Evolutionary conservation across 2,113 vertebrate species (phyloP), one percentile per base, ranked within the genome.

Genomic region (Herpailurus yagouaroundi): DNA sequence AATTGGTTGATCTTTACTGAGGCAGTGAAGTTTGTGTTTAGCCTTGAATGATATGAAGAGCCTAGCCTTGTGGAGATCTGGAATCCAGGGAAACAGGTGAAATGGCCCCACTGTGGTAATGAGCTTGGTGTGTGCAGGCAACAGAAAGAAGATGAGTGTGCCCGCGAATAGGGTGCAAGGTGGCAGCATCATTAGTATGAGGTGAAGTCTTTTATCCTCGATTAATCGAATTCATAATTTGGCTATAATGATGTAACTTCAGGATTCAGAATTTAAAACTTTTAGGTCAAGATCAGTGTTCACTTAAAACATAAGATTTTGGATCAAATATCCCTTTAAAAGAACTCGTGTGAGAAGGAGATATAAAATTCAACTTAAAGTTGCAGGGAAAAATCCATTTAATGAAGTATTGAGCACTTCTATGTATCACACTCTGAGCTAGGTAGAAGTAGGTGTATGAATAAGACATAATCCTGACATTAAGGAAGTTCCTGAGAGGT

Each of bases 261-360:
- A 55, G 23, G 41, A 36, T 85, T 89, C 48, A 71, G 18, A 96
- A 90, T 88, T 90, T 90, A 93, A 80, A 84, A 73, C 29, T 63
- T 89, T 88, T 81, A 81, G 36, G 14, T 74, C 55, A 74, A 90
- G 82, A 60, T 66, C n/a, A 57, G 63, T 69, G 57, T 95, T 97
- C 84, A 68, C 38, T 86, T 69, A 79, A 21, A 81, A 50, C 85
- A 76, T 66, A 82, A 83, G 52, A 89, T 82, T 93, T 96, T 31
- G 66, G 36, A 71, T 94, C 19, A 15, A 91, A 87, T 25, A 11
- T 80, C 33, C 12, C 91, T 92, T 81, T 55, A 91, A 84, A 94
- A 95, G 6, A 57, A 86, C 89, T 85, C 12, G 18, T 31, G 2
- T 87, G 33, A 94, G 31, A 80, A 77, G n/a, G 21, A 85, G 68